Conservation (phyloP, 2,888 invertebrate genomes). For the Catocala fraxini region DNA sequence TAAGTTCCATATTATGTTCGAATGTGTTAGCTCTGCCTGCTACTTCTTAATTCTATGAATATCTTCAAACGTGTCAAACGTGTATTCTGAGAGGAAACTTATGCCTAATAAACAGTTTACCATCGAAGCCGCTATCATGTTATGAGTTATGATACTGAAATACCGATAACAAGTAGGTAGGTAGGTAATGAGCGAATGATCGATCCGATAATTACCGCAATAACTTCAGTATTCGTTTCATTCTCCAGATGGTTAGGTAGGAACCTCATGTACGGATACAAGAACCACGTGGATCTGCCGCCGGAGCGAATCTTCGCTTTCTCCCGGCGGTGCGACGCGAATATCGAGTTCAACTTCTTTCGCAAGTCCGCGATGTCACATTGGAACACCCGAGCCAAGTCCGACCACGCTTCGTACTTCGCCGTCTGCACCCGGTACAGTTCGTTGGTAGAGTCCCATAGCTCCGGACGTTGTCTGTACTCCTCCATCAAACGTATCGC, state of each 20-base stretch:
- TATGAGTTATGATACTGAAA: too few species aligned
- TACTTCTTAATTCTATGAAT: too few species aligned
- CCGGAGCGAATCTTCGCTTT: slow-evolving; percentile 71
- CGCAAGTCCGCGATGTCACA: slow-evolving; percentile 73
- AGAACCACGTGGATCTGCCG: slow-evolving; percentile 71
- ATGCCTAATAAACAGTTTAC: too few species aligned
- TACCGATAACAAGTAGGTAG: too few species aligned
- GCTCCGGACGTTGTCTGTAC: slow-evolving; percentile 63
- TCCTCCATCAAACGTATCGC: slow-evolving; percentile 67
- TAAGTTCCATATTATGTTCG: too few species aligned
- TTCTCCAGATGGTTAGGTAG: slow-evolving; percentile 67
- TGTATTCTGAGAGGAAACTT: too few species aligned
- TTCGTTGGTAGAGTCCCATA: slow-evolving; percentile 72
- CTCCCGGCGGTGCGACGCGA: slow-evolving; percentile 79
- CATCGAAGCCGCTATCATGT: too few species aligned
- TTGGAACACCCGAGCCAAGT: slow-evolving; percentile 67
- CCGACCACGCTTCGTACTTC: slow-evolving; percentile 74
- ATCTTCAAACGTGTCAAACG: too few species aligned
- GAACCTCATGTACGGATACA: slow-evolving; percentile 73
- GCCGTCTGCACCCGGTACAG: slow-evolving; percentile 67
- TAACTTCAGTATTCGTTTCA: slow-evolving; percentile 10
- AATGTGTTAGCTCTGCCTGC: too few species aligned
- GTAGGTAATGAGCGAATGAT: too few species aligned
- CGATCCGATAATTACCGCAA: slow-evolving; percentile 11
- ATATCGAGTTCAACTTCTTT: slow-evolving; percentile 78